These are phyloP conservation scores for Thera britannica DNA, from an alignment of 2,888 invertebrate genomes.

Conservation along the genomic window DNA sequence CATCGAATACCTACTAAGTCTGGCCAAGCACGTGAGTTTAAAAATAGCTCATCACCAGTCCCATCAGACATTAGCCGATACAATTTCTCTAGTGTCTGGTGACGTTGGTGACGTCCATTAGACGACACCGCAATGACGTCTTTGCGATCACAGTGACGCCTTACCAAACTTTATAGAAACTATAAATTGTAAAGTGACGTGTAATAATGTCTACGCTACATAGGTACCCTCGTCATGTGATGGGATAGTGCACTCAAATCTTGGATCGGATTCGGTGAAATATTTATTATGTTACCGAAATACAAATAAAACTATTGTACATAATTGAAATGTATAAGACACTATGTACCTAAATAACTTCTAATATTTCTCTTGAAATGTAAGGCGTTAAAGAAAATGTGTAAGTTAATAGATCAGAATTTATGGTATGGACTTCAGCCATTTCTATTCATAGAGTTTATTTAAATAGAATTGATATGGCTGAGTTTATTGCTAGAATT, in stretches of 20 bases:
- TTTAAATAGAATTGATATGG: constrained; percentile 33
- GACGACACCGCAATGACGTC: constrained; percentile 40
- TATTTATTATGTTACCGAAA: constrained; percentile 20
- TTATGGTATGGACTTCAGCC: constrained; percentile 25
- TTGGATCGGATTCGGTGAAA: constrained; percentile 12
- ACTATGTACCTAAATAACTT: neutral
- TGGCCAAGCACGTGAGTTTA: constrained; percentile 47
- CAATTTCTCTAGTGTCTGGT: constrained; percentile 44
- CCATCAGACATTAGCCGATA: constrained; percentile 43
- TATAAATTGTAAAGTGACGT: constrained; percentile 44
- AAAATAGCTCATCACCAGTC: constrained; percentile 48
- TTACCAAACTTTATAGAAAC: constrained; percentile 27
- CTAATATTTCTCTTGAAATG: constrained; percentile 9
- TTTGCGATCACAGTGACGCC: constrained; percentile 44
- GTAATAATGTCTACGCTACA: constrained; percentile 18
- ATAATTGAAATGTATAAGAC: constrained; percentile 3
- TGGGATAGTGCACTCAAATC: constrained; percentile 14
- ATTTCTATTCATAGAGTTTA: constrained; percentile 31
- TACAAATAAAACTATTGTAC: constrained; percentile 4
- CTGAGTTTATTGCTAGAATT: constrained; percentile 27
- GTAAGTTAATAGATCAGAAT: constrained; percentile 21
- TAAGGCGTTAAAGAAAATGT: constrained; percentile 10
- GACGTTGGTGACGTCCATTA: constrained; percentile 39
- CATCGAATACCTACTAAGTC: constrained; percentile 50
- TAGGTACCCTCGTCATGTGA: constrained; percentile 22